phyloP scores from a whole-genome alignment of 2,888 invertebrate genomes.

The Volucella zonaria region DNA sequence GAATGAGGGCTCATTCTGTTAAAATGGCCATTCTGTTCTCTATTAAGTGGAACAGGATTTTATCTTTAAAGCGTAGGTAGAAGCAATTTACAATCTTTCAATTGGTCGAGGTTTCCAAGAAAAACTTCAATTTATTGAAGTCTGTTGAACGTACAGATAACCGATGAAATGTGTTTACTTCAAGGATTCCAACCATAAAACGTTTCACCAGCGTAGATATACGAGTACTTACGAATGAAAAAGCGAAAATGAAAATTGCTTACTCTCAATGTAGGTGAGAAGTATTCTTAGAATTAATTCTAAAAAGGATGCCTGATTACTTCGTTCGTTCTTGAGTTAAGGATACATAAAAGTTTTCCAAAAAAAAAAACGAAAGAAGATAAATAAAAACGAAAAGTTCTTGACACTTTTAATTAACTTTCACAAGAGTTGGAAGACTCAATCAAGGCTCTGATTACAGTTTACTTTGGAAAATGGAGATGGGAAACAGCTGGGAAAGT shows the following conservation, averaged over 20 bases:
- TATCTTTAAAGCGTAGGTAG: too few relatives aligned
- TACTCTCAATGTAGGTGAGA: background rate
- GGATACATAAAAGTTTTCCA: conserved; percentile 10
- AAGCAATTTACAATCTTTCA: too few relatives aligned
- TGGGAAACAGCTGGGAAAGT: background rate
- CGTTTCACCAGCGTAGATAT: background rate
- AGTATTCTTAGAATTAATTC: background rate
- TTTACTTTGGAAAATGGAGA: background rate
- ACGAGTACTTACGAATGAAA: background rate
- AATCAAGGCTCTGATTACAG: conserved; percentile 14
- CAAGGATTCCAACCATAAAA: too few relatives aligned
- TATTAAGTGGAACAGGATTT: too few relatives aligned
- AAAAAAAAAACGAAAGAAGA: too few relatives aligned
- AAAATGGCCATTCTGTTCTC: conserved; percentile 1
- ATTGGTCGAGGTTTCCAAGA: too few relatives aligned
- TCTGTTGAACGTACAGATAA: too few relatives aligned
- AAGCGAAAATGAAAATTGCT: background rate
- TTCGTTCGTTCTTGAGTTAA: background rate
- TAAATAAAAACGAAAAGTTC: background rate
- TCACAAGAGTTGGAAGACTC: background rate
- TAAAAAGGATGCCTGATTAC: background rate
- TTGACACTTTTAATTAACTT: conserved; percentile 33
- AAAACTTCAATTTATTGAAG: too few relatives aligned
- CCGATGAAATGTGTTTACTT: too few relatives aligned
- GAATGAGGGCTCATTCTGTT: background rate